phyloP scores from a whole-genome alignment of 2,797 vertebrate genomes.

The Pempheris klunzingeri region DNA sequence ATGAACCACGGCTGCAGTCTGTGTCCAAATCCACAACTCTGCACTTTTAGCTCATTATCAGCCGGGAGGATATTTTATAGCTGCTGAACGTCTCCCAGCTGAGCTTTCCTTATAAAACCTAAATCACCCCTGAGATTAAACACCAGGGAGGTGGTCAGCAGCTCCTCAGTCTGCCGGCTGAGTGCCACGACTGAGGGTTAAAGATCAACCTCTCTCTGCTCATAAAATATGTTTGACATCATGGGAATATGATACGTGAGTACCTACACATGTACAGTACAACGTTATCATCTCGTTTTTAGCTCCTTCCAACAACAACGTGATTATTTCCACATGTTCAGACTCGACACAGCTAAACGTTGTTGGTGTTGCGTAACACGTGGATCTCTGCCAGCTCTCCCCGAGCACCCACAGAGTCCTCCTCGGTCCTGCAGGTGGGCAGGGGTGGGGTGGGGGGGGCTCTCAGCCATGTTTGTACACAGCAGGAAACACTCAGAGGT shows the following conservation, averaged over 20 bases:
- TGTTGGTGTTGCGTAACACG: background rate
- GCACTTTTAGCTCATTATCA: background rate
- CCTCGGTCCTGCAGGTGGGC: too few relatives aligned
- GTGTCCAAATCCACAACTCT: background rate
- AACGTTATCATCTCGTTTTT: background rate
- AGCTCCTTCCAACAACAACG: background rate
- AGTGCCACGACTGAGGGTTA: background rate
- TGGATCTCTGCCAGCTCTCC: background rate
- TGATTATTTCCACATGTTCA: slow-evolving; percentile 14
- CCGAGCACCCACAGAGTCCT: background rate
- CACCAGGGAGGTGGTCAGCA: too few relatives aligned
- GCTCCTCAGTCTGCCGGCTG: background rate
- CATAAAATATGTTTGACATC: background rate
- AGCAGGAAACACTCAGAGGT: slow-evolving; percentile 10
- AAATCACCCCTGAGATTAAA: background rate
- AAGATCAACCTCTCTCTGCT: slow-evolving; percentile 2
- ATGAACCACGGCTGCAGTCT: too few relatives aligned
- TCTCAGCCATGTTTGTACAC: background rate
- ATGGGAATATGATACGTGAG: background rate
- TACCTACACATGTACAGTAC: background rate
- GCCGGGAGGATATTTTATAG: background rate
- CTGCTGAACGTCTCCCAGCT: background rate
- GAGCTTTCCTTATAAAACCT: background rate
- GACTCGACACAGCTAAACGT: background rate
- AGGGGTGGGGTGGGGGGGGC: too few relatives aligned